These are phyloP conservation scores for Gari tellinella DNA, from an alignment of 2,888 invertebrate genomes.

Conservation along the genomic window DNA sequence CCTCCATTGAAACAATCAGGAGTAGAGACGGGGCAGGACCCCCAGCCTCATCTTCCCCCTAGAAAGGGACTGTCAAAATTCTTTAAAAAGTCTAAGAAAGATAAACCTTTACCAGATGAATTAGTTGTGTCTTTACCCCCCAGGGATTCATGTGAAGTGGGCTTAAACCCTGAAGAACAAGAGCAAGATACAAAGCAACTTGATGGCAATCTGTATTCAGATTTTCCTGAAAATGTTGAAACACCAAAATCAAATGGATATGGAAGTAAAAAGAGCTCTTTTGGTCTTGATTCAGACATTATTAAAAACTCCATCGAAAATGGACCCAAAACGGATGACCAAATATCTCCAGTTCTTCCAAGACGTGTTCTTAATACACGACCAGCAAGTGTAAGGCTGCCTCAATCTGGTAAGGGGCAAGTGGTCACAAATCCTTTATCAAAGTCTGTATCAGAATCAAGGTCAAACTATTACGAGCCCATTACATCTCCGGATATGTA, in stretches of 20 bases:
- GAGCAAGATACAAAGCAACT: too few species aligned
- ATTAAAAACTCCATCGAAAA: conserved; percentile 35
- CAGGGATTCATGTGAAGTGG: neutral
- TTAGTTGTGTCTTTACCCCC: conserved; percentile 24
- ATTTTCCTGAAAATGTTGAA: conserved; percentile 24
- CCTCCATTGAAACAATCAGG: too few species aligned
- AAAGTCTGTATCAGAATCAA: too few species aligned
- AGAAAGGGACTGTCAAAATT: neutral
- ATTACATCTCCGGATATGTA: too few species aligned
- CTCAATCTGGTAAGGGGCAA: too few species aligned
- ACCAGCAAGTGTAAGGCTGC: too few species aligned
- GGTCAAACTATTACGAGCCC: too few species aligned
- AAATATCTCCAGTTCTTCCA: conserved; percentile 33
- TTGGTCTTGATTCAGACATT: conserved; percentile 33
- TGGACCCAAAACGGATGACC: conserved; percentile 5
- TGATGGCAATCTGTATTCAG: conserved; percentile 43
- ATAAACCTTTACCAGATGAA: conserved; percentile 24
- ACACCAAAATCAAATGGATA: neutral
- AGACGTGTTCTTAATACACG: neutral
- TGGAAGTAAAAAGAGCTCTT: neutral
- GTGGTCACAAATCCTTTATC: too few species aligned
- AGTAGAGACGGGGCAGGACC: too few species aligned
- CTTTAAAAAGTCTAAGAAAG: conserved; percentile 6
- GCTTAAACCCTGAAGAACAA: too few species aligned
- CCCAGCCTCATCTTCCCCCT: too few species aligned